Conservation (phyloP, 1,140 invertebrate species). For the Heterodera schachtii region DNA sequence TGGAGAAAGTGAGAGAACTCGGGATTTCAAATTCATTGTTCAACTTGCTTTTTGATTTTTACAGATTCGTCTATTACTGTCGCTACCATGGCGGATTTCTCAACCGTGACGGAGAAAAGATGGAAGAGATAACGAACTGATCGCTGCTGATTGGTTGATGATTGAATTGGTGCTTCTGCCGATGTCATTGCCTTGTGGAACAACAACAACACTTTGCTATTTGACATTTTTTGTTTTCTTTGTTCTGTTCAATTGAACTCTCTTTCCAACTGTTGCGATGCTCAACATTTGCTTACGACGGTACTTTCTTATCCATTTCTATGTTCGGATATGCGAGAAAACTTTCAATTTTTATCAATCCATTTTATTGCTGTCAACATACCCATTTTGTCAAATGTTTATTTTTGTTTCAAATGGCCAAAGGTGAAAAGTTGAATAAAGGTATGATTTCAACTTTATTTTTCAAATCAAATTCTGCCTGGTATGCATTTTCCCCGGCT, state of each 20-base stretch:
- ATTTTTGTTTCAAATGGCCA: no score
- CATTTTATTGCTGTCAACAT: background rate
- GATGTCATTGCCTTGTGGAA: no score
- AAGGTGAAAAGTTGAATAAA: no score
- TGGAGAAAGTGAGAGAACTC: slow-evolving; percentile 42
- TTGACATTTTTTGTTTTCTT: no score
- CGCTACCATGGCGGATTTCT: slow-evolving; percentile 42
- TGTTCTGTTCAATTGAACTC: background rate
- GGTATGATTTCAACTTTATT: no score
- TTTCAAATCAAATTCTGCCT: no score
- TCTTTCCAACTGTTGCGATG: background rate
- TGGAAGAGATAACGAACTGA: slow-evolving; percentile 12
- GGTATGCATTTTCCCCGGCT: no score
- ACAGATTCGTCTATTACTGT: slow-evolving; percentile 40
- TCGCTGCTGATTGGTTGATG: no score
- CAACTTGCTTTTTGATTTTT: background rate
- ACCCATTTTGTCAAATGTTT: no score
- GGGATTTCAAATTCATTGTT: slow-evolving; percentile 4
- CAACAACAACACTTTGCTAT: no score
- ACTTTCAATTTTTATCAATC: background rate
- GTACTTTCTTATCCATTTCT: background rate
- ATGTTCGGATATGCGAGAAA: background rate
- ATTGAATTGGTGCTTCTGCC: no score
- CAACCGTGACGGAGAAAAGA: slow-evolving; percentile 22
- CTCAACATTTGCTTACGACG: background rate